phyloP scores from a whole-genome alignment of 2,888 invertebrate species.

The Pomacea canaliculata region DNA sequence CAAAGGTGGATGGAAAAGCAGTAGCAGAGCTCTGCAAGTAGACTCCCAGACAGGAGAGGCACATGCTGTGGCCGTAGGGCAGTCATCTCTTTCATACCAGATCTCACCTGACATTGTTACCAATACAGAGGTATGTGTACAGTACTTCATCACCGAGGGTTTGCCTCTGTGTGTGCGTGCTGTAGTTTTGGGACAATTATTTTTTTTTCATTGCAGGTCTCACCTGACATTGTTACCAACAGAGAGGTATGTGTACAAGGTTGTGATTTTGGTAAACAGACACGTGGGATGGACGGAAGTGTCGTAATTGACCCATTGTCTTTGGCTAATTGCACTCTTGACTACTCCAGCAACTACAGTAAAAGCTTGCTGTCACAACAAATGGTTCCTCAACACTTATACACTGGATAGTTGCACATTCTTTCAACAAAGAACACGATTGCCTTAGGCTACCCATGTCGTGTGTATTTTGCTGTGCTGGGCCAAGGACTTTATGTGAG shows the following conservation, averaged over 20 bases:
- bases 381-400: background rate
- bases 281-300: too few relatives aligned
- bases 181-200: background rate
- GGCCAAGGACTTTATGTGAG: too few relatives aligned
- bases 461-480: too few relatives aligned
- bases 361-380: background rate
- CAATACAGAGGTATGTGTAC: constrained; percentile 51
- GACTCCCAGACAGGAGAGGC: constrained; percentile 50
- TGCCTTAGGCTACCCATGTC: too few relatives aligned
- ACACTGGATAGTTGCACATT: too few relatives aligned
- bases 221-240: constrained; percentile 49
- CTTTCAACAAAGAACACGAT: too few relatives aligned
- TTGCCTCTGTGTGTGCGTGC: background rate
- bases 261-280: too few relatives aligned
- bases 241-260: constrained; percentile 46
- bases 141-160: too few relatives aligned
- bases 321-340: too few relatives aligned
- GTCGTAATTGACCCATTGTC: too few relatives aligned
- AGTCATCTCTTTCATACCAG: constrained; percentile 47
- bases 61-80: constrained; percentile 50
- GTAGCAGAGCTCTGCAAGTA: constrained; percentile 42
- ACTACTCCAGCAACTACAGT: too few relatives aligned
- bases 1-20: constrained; percentile 51
- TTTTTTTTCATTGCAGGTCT: constrained; percentile 42
- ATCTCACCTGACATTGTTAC: constrained; percentile 50